These are phyloP conservation scores for Phengaris arion DNA, from an alignment of 2,888 invertebrate genomes.

Conservation along the genomic window DNA sequence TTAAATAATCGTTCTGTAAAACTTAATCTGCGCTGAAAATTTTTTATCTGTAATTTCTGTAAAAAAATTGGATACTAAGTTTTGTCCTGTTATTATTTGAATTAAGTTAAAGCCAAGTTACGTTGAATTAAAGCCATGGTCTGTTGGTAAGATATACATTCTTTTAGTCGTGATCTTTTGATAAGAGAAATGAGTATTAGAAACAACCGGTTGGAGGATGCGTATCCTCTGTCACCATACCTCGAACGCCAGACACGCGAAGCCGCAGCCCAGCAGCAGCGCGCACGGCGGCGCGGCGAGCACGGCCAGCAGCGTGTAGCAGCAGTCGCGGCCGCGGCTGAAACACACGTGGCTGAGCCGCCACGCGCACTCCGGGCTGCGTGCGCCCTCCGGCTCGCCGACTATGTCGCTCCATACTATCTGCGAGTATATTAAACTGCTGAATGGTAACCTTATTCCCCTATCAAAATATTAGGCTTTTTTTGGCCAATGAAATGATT, in stretches of 20 bases:
- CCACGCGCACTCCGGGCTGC: constrained; percentile 86
- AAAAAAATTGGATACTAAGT: no score
- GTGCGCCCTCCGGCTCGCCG: constrained; percentile 84
- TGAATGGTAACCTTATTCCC: no score
- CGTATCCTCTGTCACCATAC: constrained; percentile 51
- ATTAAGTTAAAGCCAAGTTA: no score
- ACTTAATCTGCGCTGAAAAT: no score
- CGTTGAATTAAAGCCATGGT: no score
- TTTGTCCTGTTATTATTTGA: no score
- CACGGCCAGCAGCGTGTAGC: constrained; percentile 84
- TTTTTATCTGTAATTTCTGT: no score
- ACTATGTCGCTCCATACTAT: constrained; percentile 86
- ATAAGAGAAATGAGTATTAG: neutral
- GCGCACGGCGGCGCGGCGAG: constrained; percentile 84
- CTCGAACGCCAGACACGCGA: constrained; percentile 85
- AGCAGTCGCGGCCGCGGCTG: constrained; percentile 81
- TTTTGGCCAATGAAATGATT: no score
- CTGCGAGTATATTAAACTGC: constrained; percentile 53
- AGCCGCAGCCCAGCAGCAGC: constrained; percentile 82
- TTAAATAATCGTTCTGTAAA: no score
- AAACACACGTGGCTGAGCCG: constrained; percentile 83
- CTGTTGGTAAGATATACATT: no score
- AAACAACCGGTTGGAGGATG: neutral
- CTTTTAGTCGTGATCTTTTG: neutral
- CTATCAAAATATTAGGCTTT: no score